These are phyloP conservation scores for Paramuricea clavata DNA, from an alignment of 92 coral and sea anemone genomes.

Conservation along the genomic window DNA sequence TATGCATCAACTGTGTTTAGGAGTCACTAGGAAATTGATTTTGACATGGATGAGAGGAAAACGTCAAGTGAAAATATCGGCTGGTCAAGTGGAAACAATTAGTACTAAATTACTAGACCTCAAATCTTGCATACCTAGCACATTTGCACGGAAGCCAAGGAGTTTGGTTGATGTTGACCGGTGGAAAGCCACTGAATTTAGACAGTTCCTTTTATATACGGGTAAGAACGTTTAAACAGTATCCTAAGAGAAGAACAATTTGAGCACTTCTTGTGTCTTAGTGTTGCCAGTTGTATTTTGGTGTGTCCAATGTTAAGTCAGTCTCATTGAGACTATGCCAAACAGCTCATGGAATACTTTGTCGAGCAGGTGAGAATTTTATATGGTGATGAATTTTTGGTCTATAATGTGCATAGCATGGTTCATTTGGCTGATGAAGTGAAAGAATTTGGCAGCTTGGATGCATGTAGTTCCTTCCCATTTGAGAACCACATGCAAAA, in stretches of 20 bases:
- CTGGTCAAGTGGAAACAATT: background rate
- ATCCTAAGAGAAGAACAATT: background rate
- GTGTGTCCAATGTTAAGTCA: background rate
- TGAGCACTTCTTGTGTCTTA: constrained; percentile 4
- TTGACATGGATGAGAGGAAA: constrained; percentile 41
- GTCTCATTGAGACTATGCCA: background rate
- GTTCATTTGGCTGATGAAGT: background rate
- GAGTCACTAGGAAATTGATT: constrained; percentile 57
- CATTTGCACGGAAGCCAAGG: constrained; percentile 15
- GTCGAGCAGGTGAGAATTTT: background rate
- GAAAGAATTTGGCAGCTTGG: background rate
- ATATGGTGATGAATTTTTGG: background rate
- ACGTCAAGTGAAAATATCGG: constrained; percentile 3
- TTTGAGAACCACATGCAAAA: no score
- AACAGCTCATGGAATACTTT: constrained; percentile 2
- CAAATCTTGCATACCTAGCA: background rate
- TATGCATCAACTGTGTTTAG: constrained; percentile 68
- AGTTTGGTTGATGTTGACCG: constrained; percentile 1
- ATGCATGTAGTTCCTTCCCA: constrained; percentile 13
- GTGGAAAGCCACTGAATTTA: no score
- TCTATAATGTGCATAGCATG: background rate
- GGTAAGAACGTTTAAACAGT: background rate
- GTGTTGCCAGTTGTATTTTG: background rate
- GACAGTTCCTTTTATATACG: background rate
- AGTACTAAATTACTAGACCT: background rate